Percentiles rank a stretch among this genome's conserved stretches.
These are phyloP conservation scores for Hiodon alosoides DNA, from an alignment of 2,113 vertebrate species.

Conservation along the genomic window DNA sequence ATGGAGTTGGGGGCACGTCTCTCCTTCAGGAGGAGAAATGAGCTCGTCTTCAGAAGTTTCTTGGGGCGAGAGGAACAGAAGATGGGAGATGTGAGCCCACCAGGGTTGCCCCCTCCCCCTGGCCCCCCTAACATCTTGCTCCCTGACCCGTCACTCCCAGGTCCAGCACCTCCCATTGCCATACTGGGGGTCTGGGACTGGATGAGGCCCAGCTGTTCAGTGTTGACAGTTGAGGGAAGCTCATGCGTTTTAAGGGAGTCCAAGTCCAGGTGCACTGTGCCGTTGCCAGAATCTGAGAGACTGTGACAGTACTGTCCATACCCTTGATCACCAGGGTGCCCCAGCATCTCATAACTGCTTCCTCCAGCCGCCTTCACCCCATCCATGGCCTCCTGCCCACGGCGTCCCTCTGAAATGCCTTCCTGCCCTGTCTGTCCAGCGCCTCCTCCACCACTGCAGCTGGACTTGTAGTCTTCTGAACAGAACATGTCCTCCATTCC, in stretches of 20 bases:
- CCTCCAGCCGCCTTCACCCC: conserved; percentile 50
- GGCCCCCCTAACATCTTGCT: conserved; percentile 55
- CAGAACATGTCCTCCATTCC: conserved; percentile 94
- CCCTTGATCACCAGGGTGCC: conserved; percentile 59
- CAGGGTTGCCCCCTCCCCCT: conserved; percentile 36
- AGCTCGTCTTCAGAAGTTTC: conserved; percentile 82
- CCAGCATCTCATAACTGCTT: conserved; percentile 65
- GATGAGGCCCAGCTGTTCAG: conserved; percentile 81
- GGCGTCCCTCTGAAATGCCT: conserved; percentile 47
- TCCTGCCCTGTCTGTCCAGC: conserved; percentile 51
- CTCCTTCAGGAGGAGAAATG: conserved; percentile 80
- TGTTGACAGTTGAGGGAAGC: conserved; percentile 83
- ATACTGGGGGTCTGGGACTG: conserved; percentile 65
- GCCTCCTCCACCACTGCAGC: conserved; percentile 55
- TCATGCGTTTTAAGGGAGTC: conserved; percentile 73
- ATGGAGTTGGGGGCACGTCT: conserved; percentile 63
- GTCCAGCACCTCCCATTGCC: conserved; percentile 41
- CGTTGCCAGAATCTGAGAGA: conserved; percentile 53
- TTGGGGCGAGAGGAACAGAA: conserved; percentile 87
- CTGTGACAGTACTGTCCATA: conserved; percentile 63
- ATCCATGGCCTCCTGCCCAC: conserved; percentile 48
- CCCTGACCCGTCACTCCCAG: conserved; percentile 40
- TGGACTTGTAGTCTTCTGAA: conserved; percentile 72
- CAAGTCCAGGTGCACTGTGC: conserved; percentile 62
- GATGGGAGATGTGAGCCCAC: conserved; percentile 66